Evolutionary conservation across 2,797 vertebrate species (phyloP).

Genomic region (Diceros bicornis): DNA sequence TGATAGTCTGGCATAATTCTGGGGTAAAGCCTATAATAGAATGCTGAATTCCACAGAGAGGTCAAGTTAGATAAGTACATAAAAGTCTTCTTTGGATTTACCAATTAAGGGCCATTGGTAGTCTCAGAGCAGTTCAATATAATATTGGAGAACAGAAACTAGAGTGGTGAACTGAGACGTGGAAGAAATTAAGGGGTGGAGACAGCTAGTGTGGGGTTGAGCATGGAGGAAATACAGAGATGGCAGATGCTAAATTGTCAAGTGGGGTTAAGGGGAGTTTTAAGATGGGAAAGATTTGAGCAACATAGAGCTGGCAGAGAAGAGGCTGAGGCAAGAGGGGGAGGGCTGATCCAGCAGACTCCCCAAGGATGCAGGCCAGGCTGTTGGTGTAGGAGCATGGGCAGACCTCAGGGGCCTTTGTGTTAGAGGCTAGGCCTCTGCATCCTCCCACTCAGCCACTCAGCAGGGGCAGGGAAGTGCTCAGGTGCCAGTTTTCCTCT

Average conservation of each 20-base stretch:
- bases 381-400: not conserved
- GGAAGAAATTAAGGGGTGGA: conserved; percentile 15
- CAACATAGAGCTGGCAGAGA: conserved; percentile 7
- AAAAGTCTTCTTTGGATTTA: conserved; percentile 53
- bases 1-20: conserved; percentile 66
- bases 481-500: not conserved
- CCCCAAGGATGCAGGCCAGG: not conserved
- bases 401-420: not conserved
- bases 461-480: not conserved
- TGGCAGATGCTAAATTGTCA: not conserved
- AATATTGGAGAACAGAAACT: conserved; percentile 28
- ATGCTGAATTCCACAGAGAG: conserved; percentile 29
- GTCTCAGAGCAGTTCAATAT: not conserved
- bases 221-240: not conserved
- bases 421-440: not conserved
- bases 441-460: not conserved
- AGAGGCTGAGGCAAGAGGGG: not conserved
- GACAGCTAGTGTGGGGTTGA: not conserved
- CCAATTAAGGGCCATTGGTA: not conserved
- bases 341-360: not conserved
- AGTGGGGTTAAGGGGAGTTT: not conserved
- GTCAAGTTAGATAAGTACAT: conserved; percentile 63
- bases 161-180: conserved; percentile 32
- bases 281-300: conserved; percentile 42
- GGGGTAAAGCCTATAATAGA: conserved; percentile 54